phyloP scores from a whole-genome alignment of 2,113 vertebrate genomes.

The Platichthys stellatus region DNA sequence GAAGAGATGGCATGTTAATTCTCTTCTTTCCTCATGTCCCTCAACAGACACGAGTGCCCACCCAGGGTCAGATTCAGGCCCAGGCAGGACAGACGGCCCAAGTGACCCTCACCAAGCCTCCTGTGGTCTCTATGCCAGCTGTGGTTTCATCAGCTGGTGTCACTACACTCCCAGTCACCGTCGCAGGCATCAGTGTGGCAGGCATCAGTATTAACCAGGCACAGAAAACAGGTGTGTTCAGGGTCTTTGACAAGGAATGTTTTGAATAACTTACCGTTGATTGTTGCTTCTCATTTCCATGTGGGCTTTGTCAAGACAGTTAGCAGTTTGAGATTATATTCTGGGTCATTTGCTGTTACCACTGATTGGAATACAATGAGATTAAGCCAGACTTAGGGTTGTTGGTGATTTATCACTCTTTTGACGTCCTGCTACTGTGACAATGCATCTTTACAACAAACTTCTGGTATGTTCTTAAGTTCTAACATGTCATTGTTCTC shows the following conservation, averaged over 20 bases:
- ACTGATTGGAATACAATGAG: neutral
- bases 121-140: conserved; percentile 88
- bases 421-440: too few species aligned
- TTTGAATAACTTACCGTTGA: neutral
- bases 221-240: conserved; percentile 83
- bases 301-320: neutral
- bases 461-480: neutral
- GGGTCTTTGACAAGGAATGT: neutral
- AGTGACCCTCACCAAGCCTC: conserved; percentile 90
- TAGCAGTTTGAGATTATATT: neutral
- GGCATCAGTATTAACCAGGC: conserved; percentile 80
- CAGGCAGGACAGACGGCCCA: conserved; percentile 87
- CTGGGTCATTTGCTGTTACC: neutral
- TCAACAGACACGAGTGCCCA: conserved; percentile 84
- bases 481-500: neutral
- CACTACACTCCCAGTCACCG: conserved; percentile 88
- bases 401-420: too few species aligned
- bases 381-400: neutral
- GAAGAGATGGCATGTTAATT: neutral
- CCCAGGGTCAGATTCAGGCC: conserved; percentile 85
- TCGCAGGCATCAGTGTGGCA: conserved; percentile 89
- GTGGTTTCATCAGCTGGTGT: conserved; percentile 90
- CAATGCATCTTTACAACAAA: neutral
- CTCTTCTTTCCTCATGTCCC: neutral
- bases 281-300: neutral